Conservation (phyloP, 2,797 vertebrate species). For the Sphenopsis melanotis region DNA sequence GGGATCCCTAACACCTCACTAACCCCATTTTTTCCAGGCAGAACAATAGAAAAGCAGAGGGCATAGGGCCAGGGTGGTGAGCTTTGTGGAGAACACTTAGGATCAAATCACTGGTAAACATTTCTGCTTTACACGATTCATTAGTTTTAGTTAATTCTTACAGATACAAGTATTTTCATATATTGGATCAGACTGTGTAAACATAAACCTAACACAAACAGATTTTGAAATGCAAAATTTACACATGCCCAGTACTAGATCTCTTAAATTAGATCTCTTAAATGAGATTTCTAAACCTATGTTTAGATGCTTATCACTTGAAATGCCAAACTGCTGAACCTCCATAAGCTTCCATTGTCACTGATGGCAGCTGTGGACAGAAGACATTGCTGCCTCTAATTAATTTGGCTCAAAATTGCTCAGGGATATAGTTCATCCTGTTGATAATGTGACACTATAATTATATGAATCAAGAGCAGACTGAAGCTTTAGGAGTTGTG, state of each 20-base stretch:
- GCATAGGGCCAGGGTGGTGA: neutral
- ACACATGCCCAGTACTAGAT: neutral
- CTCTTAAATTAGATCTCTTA: neutral
- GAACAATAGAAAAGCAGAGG: neutral
- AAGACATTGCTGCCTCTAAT: neutral
- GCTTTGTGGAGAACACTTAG: neutral
- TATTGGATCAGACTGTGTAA: neutral
- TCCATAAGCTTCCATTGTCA: neutral
- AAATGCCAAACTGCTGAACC: neutral
- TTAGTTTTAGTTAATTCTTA: neutral
- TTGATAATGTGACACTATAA: neutral
- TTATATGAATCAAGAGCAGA: neutral
- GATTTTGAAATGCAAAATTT: neutral
- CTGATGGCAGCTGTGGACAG: neutral
- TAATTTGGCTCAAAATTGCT: conserved; percentile 24
- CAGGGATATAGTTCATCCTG: conserved; percentile 3
- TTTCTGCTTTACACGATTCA: neutral
- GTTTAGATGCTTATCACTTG: neutral
- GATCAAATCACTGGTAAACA: neutral
- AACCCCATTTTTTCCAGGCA: neutral
- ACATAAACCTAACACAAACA: neutral
- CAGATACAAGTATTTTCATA: neutral
- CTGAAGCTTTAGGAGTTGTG: neutral
- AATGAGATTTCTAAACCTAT: neutral
- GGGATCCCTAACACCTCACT: neutral